Evolutionary conservation across 2,797 vertebrate species (phyloP).

Genomic region (Acanthopagrus latus): DNA sequence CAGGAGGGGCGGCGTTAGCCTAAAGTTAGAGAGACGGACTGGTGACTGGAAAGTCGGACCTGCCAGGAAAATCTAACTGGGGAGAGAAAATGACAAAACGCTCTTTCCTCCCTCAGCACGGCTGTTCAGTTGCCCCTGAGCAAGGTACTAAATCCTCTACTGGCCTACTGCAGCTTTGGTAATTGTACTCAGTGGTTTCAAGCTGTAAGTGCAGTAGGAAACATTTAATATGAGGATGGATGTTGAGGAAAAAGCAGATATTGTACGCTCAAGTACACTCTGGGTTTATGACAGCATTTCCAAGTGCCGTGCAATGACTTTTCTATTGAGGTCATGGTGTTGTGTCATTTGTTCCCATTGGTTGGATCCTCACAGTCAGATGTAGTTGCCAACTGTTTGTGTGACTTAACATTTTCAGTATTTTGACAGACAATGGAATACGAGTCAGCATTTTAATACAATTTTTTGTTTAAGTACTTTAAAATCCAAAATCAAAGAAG

Average conservation of each 20-base stretch:
- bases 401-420: not conserved
- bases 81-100: conserved; percentile 11
- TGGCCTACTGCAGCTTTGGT: conserved; percentile 26
- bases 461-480: too few relatives aligned
- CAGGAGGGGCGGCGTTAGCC: not conserved
- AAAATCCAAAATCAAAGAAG: too few relatives aligned
- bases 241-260: not conserved
- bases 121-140: conserved; percentile 20
- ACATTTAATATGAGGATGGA: conserved; percentile 4
- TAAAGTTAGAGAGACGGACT: conserved; percentile 9
- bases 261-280: not conserved
- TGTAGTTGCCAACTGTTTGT: not conserved
- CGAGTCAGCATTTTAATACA: too few relatives aligned
- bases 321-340: not conserved
- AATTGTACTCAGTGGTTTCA: conserved; percentile 17
- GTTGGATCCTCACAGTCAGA: not conserved
- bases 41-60: conserved; percentile 7
- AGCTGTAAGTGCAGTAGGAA: conserved; percentile 16
- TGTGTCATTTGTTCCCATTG: not conserved
- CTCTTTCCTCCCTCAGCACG: not conserved
- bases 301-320: not conserved
- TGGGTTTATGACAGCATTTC: not conserved
- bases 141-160: conserved; percentile 13
- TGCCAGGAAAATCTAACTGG: conserved; percentile 5
- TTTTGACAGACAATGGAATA: too few relatives aligned